Base-by-base conservation (phyloP, 2,113 vertebrate genomes). In the Microcebus ravelobensis region DNA sequence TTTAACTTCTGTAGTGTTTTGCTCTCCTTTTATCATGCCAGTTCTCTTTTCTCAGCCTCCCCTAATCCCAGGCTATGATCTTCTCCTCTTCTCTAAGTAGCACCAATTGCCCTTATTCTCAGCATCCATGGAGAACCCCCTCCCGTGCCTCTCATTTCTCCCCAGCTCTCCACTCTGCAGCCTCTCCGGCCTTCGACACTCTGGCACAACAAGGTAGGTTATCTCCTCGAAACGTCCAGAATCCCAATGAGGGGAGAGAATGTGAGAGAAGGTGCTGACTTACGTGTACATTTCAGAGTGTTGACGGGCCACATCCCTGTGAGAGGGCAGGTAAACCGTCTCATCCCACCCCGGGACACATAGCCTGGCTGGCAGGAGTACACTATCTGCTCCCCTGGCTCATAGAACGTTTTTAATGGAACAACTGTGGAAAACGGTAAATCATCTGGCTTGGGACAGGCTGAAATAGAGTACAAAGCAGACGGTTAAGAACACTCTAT, bases 291-390 rank as follows among this genome's bases (percentile, higher is more conserved):
- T 4, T 67, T 95, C 27, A 99, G 77, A 0, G 96, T 98, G 36
- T 98, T 99, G 48, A 91, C 42, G 1, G 98, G 98, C 99, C 99
- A 99, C 4, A 76, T 36, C 86, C 99, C 99, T 0, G 57, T 94
- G 0, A 45, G 81, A 0, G 86, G 98, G 96, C 99, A 99, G 12
- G 82, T 94, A 27, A 99, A 99, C 27, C 29, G 98, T 70, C 98
- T 98, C 12, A 98, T 98, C 7, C 98, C 98, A 0, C 6, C 97
- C 1, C 97, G 73, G 4, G 98, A 97, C 23, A 91, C 31, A 34
- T 99, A 99, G 4, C 99, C 99, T 0, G 96, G 92, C 80, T 87
- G 95, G 79, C 99, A 99, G 52, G 91, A 85, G 59, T 99, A 99
- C 0, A 45, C 27, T 3, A 99, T 88, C 93, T 96, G 87, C 6